These are phyloP conservation scores for Tetragonula clypearis DNA, from an alignment of 1,140 invertebrate species.

Conservation along the genomic window DNA sequence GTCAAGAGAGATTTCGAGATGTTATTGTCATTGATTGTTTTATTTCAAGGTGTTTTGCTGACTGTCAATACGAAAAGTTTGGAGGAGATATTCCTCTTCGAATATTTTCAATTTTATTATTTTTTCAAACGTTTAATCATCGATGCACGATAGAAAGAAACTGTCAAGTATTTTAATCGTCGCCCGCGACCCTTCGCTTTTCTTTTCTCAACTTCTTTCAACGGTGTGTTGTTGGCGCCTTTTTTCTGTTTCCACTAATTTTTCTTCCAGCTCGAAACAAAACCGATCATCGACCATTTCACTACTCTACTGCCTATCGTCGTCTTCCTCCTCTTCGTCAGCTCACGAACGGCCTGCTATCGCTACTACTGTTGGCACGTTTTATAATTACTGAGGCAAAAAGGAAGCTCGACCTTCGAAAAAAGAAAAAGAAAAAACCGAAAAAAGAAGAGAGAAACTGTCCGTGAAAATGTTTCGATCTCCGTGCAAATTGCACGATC, in stretches of 20 bases:
- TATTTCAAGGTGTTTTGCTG: too few species aligned
- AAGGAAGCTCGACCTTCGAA: background rate
- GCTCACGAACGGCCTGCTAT: slow-evolving; percentile 59
- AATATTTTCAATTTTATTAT: too few species aligned
- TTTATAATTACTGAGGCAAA: background rate
- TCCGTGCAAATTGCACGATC: background rate
- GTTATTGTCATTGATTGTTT: too few species aligned
- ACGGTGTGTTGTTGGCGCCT: background rate
- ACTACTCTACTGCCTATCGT: slow-evolving; percentile 63
- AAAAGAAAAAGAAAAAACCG: background rate
- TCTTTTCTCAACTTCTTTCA: background rate
- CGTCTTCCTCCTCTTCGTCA: slow-evolving; percentile 61
- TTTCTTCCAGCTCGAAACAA: slow-evolving; percentile 56
- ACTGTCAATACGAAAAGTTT: too few species aligned
- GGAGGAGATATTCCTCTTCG: too few species aligned
- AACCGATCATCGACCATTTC: slow-evolving; percentile 58
- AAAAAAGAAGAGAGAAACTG: too few species aligned
- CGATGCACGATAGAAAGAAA: background rate
- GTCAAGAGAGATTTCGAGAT: too few species aligned
- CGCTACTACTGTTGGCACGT: slow-evolving; percentile 55
- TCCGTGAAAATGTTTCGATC: background rate
- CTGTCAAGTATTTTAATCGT: background rate
- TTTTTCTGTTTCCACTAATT: slow-evolving; percentile 40
- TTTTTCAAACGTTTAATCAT: background rate
- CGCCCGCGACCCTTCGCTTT: background rate